Evolutionary conservation across 2,888 invertebrate species (phyloP), one percentile per base, ranked within the genome.

Genomic region (Salpingus planirostris): DNA sequence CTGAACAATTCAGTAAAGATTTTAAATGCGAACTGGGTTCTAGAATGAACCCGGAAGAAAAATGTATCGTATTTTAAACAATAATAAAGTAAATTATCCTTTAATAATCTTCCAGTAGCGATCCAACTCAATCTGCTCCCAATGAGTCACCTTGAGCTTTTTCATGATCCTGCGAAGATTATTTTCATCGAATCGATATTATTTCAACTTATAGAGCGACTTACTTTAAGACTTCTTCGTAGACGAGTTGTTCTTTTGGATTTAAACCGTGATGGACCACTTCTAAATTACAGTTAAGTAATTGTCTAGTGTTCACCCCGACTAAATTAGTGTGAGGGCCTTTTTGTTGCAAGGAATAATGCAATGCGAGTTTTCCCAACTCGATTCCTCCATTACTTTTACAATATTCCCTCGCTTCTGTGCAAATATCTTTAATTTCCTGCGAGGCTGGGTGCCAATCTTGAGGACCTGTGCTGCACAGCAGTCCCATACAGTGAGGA

Each of bases 381-480:
- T 86, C 80, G 3, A 81, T 70, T 24, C 70, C 66, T 27, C 69
- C 66, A 35, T 62, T 52, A 56, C 81, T 80, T 66, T 76, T 74
- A 60, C 85, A 86, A 52, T 73, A 74, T 5, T 73, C 65, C 0
- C 72, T 68, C 1, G 86, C 85, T 47, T 71, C 59, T 24, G 55
- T 59, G 57, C 83, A 81, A 15, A 71, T 56, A 14, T 67, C 60
- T 57, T 78, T 81, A 6, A 77, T 67, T 27, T 77, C 68, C 11
- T 76, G 67, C 13, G 67, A 62, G 2, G 86, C 86, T 2, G 86
- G 84, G 65, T 92, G 90, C 91, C 91, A 92, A 1, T 62, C 51
- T 40, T 74, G 81, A 1, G 86, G 81, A 0, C 86, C 88, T 21
- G 60, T 59, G 57, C 77, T 81, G 4, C 84, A 79, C 15, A 93